Evolutionary conservation across 2,888 invertebrate genomes (phyloP), one percentile per base, ranked within the genome.

Genomic region (Listrodromus nycthemerus): DNA sequence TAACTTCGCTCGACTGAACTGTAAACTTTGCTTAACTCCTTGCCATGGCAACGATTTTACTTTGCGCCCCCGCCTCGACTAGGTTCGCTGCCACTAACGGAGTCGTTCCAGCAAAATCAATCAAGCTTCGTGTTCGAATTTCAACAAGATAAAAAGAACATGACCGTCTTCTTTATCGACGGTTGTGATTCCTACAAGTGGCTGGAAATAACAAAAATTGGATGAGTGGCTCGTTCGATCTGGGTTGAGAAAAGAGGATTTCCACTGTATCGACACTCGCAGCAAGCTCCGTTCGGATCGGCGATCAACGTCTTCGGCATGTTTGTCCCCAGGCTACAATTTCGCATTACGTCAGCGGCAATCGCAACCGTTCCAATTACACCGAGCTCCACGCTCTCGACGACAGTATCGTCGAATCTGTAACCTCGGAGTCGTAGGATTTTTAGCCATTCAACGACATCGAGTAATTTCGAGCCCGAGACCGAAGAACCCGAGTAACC

Each of bases 351-450:
- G 69, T 58, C 77, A 77, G 37, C 69, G 55, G 37, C 55, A 16
- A 66, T 66, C 27, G 41, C 75, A 16, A 66, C 52, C 55, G 45
- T 61, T 61, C 69, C 69, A 77, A 77, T 69, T 69, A 48, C 77
- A 63, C 33, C 33, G 41, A 45, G 52, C 21, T 66, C 50, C 19
- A 30, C 27, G 6, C 21, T 19, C 10, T 13, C 33, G 30, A 67
- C 58, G 48, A 58, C 45, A 33, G 16, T 19, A 24, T 21, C 45
- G 16, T 61, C 30, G 77, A 50, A 50, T 69, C n/a, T 33, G 13
- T 30, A 16, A 33, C 37, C 63, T 33, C 48, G 6, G 19, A 19
- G 8, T 41, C 21, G 33, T 4, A 41, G 3, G 19, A 66, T 41
- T 66, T n/a, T 45, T 45, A 24, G 2, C 24, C 27, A 10, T 30